phyloP scores from a whole-genome alignment of 2,797 vertebrate genomes.

The Atherinosoma microstoma region DNA sequence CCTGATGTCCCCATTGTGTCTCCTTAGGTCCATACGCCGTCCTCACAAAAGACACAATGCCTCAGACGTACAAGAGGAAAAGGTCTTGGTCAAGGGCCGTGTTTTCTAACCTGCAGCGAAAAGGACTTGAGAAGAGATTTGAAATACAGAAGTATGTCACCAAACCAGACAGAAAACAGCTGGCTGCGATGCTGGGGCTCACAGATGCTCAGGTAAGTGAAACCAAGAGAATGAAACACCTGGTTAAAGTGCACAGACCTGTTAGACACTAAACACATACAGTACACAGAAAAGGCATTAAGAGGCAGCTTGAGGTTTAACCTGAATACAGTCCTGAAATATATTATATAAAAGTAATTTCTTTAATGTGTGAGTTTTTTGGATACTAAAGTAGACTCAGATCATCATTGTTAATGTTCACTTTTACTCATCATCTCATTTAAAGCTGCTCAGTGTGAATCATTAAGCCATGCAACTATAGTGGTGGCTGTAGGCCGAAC shows the following conservation, averaged over 20 bases:
- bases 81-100: conserved; percentile 97
- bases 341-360: neutral
- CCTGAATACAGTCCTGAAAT: too few relatives aligned
- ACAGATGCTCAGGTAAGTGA: conserved; percentile 94
- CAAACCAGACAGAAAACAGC: conserved; percentile 97
- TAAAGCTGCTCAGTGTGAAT: neutral
- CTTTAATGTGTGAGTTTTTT: neutral
- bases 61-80: conserved; percentile 98
- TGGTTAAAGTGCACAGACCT: neutral
- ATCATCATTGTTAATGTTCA: neutral
- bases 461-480: neutral
- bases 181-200: conserved; percentile 97
- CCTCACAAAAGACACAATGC: conserved; percentile 98
- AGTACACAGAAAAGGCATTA: neutral
- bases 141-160: conserved; percentile 99
- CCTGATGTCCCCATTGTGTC: conserved; percentile 26
- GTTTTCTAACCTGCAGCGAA: conserved; percentile 98
- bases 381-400: neutral
- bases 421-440: neutral
- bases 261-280: neutral
- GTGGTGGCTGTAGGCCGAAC: neutral
- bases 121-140: conserved; percentile 97
- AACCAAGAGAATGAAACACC: neutral
- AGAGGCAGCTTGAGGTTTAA: neutral
- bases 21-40: conserved; percentile 93